Conservation (phyloP, 1,140 invertebrate genomes). For the Micrasema longulum region DNA sequence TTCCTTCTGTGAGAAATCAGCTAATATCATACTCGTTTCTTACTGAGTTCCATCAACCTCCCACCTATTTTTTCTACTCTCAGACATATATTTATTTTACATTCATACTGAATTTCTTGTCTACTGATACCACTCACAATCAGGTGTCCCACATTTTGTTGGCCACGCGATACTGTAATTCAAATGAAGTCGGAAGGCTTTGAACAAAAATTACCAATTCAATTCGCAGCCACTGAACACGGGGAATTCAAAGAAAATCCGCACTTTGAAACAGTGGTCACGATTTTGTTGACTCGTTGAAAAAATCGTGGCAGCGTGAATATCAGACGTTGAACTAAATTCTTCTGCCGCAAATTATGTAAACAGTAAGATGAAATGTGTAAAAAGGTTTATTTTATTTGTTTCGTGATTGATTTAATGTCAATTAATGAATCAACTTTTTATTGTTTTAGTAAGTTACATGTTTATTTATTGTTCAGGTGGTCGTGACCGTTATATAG, state of each 20-base stretch:
- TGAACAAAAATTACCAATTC: conserved; percentile 9
- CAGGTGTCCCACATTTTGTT: conserved; percentile 37
- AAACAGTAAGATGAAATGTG: neutral
- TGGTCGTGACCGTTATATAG: too few species aligned
- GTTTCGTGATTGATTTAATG: too few species aligned
- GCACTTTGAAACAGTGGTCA: conserved; percentile 3
- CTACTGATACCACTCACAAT: conserved; percentile 31
- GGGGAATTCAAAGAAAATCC: neutral
- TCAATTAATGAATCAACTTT: too few species aligned
- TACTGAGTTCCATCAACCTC: neutral
- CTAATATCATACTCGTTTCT: neutral
- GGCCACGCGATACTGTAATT: neutral
- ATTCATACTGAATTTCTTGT: conserved; percentile 13
- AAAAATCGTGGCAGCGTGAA: neutral
- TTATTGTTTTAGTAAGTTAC: too few species aligned
- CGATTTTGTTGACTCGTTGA: neutral
- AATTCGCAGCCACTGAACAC: neutral
- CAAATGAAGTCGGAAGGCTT: neutral
- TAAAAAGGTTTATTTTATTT: conserved; percentile 2
- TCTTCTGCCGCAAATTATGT: neutral
- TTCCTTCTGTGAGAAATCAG: too few species aligned
- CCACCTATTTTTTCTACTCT: conserved; percentile 1
- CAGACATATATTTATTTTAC: conserved; percentile 7
- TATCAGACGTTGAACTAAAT: conserved; percentile 27
- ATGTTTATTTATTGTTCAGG: too few species aligned